Evolutionary conservation across 2,888 invertebrate genomes (phyloP).

Genomic region (Thelaira solivaga): DNA sequence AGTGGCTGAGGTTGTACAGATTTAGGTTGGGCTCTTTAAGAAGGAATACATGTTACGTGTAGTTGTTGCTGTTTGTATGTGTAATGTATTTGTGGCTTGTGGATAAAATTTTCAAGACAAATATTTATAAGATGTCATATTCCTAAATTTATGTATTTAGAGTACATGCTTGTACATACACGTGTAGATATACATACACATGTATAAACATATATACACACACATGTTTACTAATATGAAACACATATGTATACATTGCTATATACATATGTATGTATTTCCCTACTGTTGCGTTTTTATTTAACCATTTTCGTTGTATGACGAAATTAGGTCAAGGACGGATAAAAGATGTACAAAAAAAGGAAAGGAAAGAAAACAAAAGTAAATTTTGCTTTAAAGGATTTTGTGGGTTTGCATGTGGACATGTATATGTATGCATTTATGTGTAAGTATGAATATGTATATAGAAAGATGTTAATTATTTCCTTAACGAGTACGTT

Average conservation of each 20-base stretch:
- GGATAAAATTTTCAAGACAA: constrained; percentile 22
- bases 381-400: constrained; percentile 4
- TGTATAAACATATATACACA: not conserved
- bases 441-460: too few relatives aligned
- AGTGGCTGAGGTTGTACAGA: constrained; percentile 14
- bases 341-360: constrained; percentile 18
- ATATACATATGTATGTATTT: not conserved
- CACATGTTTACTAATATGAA: too few relatives aligned
- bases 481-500: too few relatives aligned
- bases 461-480: too few relatives aligned
- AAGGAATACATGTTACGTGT: constrained; percentile 7
- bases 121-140: constrained; percentile 38
- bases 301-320: not conserved
- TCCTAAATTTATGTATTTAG: not conserved
- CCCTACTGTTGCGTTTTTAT: not conserved
- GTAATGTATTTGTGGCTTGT: not conserved
- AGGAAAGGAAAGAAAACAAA: not conserved
- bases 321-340: constrained; percentile 59
- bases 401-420: not conserved
- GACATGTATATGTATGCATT: not conserved
- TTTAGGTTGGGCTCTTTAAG: constrained; percentile 41
- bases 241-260: too few relatives aligned
- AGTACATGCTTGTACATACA: not conserved
- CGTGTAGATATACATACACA: not conserved
- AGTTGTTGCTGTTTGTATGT: too few relatives aligned